These are phyloP conservation scores for Antitype chi DNA, from an alignment of 2,888 invertebrate genomes.

Conservation along the genomic window DNA sequence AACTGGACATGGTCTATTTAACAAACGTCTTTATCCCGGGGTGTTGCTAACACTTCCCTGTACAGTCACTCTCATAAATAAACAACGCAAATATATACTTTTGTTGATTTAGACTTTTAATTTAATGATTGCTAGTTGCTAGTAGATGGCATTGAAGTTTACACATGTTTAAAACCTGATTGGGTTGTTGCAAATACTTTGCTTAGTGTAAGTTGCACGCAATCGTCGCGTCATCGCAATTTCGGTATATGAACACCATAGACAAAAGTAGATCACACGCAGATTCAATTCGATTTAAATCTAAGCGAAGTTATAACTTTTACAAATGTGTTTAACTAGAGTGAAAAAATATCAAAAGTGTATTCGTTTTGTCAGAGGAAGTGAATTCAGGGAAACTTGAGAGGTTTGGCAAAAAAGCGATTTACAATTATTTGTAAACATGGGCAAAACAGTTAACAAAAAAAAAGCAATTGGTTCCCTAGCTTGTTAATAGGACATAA, in stretches of 20 bases:
- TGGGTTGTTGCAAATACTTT: conserved; percentile 17
- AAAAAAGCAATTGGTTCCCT: neutral
- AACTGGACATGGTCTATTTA: conserved; percentile 59
- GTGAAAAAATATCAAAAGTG: conserved; percentile 6
- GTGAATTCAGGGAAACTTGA: neutral
- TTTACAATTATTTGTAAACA: neutral
- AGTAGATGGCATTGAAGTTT: conserved; percentile 8
- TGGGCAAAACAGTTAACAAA: neutral
- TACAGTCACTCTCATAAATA: conserved; percentile 34
- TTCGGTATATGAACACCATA: neutral
- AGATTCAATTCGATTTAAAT: conserved; percentile 27
- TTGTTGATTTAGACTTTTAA: neutral
- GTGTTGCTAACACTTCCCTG: conserved; percentile 54
- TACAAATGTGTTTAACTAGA: conserved; percentile 14
- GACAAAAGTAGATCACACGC: conserved; percentile 41
- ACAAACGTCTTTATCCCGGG: conserved; percentile 53
- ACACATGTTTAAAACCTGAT: conserved; percentile 44
- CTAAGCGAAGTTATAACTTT: conserved; percentile 3
- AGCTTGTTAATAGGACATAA: neutral
- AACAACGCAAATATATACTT: neutral
- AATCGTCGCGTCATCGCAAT: conserved; percentile 17
- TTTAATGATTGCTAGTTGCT: conserved; percentile 18
- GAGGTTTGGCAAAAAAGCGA: neutral
- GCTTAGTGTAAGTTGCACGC: conserved; percentile 31
- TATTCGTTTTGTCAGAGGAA: conserved; percentile 4